Conservation (phyloP, 2,888 invertebrate species). For the Malacosoma neustria region DNA sequence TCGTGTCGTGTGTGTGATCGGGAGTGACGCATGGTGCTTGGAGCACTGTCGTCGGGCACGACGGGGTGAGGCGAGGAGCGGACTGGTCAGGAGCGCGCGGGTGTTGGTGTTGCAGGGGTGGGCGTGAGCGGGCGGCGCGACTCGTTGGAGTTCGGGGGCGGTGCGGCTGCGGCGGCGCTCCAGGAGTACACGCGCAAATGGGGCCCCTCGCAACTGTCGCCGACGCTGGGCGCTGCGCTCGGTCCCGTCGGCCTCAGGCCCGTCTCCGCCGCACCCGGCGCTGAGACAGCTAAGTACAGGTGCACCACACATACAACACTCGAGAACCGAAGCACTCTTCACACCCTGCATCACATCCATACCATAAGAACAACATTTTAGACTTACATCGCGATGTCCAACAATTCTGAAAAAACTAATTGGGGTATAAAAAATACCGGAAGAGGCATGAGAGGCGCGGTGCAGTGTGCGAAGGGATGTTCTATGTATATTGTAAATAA, state of each 20-base stretch:
- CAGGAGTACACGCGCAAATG: constrained; percentile 75
- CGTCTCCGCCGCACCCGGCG: constrained; percentile 86
- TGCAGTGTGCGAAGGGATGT: constrained; percentile 1
- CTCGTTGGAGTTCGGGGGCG: constrained; percentile 74
- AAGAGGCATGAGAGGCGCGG: no score
- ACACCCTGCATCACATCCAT: background rate
- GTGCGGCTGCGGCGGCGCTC: constrained; percentile 52
- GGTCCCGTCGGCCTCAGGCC: constrained; percentile 79
- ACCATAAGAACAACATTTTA: no score
- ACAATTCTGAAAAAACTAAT: no score
- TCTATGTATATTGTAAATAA: constrained; percentile 45
- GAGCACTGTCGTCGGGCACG: constrained; percentile 14
- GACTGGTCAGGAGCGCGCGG: constrained; percentile 34
- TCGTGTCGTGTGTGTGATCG: constrained; percentile 14
- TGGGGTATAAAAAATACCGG: no score
- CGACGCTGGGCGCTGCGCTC: constrained; percentile 80
- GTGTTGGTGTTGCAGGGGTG: constrained; percentile 67
- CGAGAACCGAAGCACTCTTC: constrained; percentile 5
- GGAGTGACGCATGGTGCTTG: no score
- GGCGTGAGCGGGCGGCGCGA: constrained; percentile 58
- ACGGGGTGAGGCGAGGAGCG: constrained; percentile 14
- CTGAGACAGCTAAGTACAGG: constrained; percentile 87
- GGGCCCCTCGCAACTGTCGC: constrained; percentile 78
- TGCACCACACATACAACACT: constrained; percentile 27
- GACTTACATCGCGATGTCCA: no score